Conservation (phyloP, 2,797 vertebrate species). For the Xiphophorus birchmanni region DNA sequence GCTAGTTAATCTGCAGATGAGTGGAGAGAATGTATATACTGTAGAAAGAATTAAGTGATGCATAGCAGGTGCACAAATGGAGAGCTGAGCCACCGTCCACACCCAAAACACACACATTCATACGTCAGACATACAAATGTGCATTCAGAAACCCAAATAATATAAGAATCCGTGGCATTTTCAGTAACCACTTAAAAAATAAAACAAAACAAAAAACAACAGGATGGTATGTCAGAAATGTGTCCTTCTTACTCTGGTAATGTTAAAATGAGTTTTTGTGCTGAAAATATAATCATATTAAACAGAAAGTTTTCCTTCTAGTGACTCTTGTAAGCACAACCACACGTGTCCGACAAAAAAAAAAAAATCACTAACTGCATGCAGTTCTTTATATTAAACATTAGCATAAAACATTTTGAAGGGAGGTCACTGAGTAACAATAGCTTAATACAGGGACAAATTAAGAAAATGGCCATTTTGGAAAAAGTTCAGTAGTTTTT, state of each 20-base stretch:
- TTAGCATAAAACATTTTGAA: background rate
- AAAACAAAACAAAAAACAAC: constrained; percentile 25
- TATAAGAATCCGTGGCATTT: background rate
- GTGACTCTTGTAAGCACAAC: background rate
- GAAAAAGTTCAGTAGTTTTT: background rate
- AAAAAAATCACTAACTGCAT: background rate
- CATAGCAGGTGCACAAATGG: background rate
- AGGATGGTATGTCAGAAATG: constrained; percentile 41
- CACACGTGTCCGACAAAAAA: background rate
- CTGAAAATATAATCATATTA: constrained; percentile 36
- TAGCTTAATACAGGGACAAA: background rate
- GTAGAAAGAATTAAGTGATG: background rate
- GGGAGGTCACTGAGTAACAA: background rate
- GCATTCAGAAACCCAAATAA: background rate
- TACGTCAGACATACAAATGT: background rate
- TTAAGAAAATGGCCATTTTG: background rate
- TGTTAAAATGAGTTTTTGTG: constrained; percentile 34
- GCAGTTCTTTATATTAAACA: background rate
- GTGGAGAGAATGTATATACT: background rate
- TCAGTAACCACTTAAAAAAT: background rate
- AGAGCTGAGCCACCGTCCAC: background rate
- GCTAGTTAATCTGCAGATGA: background rate
- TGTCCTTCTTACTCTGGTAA: constrained; percentile 42
- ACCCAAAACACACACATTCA: constrained; percentile 2
- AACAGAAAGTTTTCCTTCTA: constrained; percentile 8